These are phyloP conservation scores for Carpatolechia fugitivella DNA, from an alignment of 2,888 invertebrate species.

Conservation along the genomic window DNA sequence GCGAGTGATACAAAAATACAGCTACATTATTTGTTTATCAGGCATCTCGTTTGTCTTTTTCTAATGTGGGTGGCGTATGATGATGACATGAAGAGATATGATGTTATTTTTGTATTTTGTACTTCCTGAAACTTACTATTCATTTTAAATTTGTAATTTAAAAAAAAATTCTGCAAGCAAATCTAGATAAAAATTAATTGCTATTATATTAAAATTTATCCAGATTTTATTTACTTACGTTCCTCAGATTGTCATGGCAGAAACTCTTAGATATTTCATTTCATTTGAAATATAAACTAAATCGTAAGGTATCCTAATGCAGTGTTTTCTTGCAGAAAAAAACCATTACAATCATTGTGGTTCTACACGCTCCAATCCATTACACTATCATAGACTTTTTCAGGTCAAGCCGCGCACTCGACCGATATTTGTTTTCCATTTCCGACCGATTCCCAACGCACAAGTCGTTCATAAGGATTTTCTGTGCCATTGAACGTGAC, in stretches of 20 bases:
- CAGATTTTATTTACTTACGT: too few relatives aligned
- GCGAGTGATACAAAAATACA: constrained; percentile 35
- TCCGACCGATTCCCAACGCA: constrained; percentile 33
- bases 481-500: constrained; percentile 54
- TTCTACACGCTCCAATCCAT: constrained; percentile 4
- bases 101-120: background rate
- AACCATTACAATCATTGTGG: too few relatives aligned
- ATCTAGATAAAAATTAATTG: too few relatives aligned
- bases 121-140: background rate
- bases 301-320: too few relatives aligned
- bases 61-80: background rate
- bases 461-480: constrained; percentile 53
- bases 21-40: constrained; percentile 20
- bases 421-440: constrained; percentile 48
- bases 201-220: too few relatives aligned
- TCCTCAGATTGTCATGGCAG: too few relatives aligned
- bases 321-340: too few relatives aligned
- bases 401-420: constrained; percentile 34
- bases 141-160: too few relatives aligned
- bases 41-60: constrained; percentile 9
- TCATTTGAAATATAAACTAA: too few relatives aligned
- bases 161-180: too few relatives aligned
- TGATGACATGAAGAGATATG: constrained; percentile 2
- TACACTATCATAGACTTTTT: constrained; percentile 14
- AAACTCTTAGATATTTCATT: too few relatives aligned